Evolutionary conservation across 2,113 vertebrate genomes (phyloP).

Genomic region (Eurypyga helias): DNA sequence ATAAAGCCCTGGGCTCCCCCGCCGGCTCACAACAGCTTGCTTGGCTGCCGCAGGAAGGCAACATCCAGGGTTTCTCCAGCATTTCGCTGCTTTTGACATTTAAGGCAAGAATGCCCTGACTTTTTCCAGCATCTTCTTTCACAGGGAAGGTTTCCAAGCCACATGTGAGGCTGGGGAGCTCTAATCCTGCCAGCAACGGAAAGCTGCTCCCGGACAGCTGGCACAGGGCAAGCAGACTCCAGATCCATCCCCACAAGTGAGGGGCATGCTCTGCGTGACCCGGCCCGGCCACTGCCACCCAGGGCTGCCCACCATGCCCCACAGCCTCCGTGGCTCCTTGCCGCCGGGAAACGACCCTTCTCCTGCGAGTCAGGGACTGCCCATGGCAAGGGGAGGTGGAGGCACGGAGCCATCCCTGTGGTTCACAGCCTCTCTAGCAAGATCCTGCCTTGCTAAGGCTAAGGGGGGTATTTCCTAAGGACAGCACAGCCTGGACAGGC

Average conservation of each 20-base stretch:
- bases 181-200: background rate
- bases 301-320: background rate
- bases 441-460: background rate
- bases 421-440: background rate
- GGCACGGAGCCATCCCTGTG: accelerated
- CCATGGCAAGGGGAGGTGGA: background rate
- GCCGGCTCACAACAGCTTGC: background rate
- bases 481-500: background rate
- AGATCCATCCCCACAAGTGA: accelerated
- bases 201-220: background rate
- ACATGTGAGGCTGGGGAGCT: background rate
- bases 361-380: accelerated
- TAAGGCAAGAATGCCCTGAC: background rate
- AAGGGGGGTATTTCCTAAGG: background rate
- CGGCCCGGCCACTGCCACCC: accelerated
- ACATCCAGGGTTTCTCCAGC: background rate
- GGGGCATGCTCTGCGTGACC: background rate
- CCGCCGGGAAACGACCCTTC: background rate
- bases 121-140: background rate
- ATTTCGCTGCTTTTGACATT: background rate
- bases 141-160: background rate
- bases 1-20: background rate
- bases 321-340: background rate
- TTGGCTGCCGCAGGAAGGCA: background rate
- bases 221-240: accelerated